Percentiles rank a stretch among this genome's conserved stretches.
phyloP scores from a whole-genome alignment of 2,797 vertebrate species.

The Sorex maritimensis region DNA sequence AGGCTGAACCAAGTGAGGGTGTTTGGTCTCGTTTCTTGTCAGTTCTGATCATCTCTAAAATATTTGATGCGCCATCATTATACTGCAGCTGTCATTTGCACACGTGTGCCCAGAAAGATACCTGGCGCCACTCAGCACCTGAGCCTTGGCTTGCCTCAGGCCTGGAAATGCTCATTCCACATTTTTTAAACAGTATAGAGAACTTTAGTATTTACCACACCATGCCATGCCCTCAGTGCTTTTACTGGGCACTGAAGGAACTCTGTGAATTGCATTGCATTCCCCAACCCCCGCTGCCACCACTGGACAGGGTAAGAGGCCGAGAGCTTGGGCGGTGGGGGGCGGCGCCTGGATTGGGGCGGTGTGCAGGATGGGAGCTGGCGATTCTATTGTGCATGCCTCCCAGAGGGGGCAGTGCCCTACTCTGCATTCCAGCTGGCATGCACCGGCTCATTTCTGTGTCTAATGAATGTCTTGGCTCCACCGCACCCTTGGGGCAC shows the following conservation, averaged over 20 bases:
- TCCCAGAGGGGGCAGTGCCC: fast-evolving
- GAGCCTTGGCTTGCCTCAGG: neutral
- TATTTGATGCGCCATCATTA: neutral
- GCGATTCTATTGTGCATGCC: fast-evolving
- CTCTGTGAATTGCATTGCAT: neutral
- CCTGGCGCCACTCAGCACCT: neutral
- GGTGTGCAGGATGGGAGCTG: fast-evolving
- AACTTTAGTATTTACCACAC: neutral
- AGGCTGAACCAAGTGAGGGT: neutral
- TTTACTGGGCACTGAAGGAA: neutral
- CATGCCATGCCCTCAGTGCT: neutral
- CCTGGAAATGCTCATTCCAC: neutral
- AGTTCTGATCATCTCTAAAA: neutral
- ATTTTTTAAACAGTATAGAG: neutral
- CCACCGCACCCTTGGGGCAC: neutral
- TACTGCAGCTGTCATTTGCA: neutral
- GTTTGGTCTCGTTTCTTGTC: slow-evolving; percentile 12
- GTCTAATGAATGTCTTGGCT: neutral
- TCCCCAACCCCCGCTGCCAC: no score
- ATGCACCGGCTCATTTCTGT: no score
- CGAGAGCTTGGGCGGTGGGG: neutral
- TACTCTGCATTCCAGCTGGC: neutral
- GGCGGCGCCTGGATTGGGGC: neutral
- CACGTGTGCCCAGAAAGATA: neutral
- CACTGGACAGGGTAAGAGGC: neutral